Evolutionary conservation across 2,888 invertebrate genomes (phyloP).

Genomic region (Mimas tiliae): DNA sequence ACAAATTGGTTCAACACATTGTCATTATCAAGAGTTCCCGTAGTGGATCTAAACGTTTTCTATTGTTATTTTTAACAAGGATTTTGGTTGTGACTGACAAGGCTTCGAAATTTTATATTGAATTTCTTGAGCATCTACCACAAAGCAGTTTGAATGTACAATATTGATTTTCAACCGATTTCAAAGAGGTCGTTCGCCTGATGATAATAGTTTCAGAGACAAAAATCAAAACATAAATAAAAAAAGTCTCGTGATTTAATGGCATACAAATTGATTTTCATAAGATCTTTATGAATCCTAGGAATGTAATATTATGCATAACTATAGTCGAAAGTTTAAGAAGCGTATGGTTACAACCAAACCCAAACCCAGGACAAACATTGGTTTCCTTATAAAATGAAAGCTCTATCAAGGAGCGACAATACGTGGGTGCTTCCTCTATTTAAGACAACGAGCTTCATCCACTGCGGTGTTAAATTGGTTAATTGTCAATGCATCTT

Average conservation of each 20-base stretch:
- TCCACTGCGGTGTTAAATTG: constrained; percentile 59
- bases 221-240: too few relatives aligned
- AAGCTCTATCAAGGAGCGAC: constrained; percentile 32
- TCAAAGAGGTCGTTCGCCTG: too few relatives aligned
- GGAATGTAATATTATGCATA: background rate
- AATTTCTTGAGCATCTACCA: too few relatives aligned
- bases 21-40: constrained; percentile 36
- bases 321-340: background rate
- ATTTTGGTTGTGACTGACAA: background rate
- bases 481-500: constrained; percentile 64
- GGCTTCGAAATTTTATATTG: background rate
- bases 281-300: background rate
- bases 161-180: too few relatives aligned
- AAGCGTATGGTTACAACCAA: background rate
- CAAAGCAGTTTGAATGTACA: too few relatives aligned
- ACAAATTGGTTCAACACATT: constrained; percentile 42
- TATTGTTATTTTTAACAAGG: background rate
- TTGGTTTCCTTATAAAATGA: constrained; percentile 17
- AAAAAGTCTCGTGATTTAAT: too few relatives aligned
- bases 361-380: background rate
- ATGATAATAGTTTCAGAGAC: too few relatives aligned
- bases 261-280: too few relatives aligned
- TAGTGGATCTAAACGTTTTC: background rate
- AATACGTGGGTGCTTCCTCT: constrained; percentile 61
- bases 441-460: constrained; percentile 57